Evolutionary conservation across 2,797 vertebrate species (phyloP).

Genomic region (Gallirallus australis): DNA sequence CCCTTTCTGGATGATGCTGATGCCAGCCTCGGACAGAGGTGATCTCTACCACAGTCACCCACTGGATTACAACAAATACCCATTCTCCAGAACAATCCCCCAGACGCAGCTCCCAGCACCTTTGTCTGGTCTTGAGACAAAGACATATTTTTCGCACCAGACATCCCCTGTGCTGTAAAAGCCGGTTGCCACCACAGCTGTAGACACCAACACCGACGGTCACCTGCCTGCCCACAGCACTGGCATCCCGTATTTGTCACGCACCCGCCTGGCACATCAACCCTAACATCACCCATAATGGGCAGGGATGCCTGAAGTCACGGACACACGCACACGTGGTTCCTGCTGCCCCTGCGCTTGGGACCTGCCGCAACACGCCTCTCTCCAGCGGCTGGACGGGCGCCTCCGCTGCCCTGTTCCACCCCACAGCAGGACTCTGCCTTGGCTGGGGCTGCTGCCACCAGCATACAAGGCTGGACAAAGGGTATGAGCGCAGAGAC

Average conservation of each 20-base stretch:
- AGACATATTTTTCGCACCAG: neutral
- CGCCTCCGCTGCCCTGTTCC: neutral
- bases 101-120: neutral
- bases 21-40: neutral
- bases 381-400: neutral
- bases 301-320: neutral
- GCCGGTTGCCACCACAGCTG: neutral
- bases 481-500: neutral
- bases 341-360: fast-evolving
- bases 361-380: fast-evolving
- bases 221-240: neutral
- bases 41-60: neutral
- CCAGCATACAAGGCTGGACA: neutral
- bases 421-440: neutral
- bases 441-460: neutral
- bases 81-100: neutral
- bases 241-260: fast-evolving
- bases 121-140: conserved; percentile 31
- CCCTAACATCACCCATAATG: fast-evolving
- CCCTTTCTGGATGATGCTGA: neutral
- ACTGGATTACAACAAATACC: neutral
- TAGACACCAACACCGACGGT: fast-evolving
- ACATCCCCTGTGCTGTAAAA: neutral
- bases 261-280: fast-evolving
- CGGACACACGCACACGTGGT: no score